Conservation (phyloP, 2,113 vertebrate species). For the Tachuris rubrigastra region DNA sequence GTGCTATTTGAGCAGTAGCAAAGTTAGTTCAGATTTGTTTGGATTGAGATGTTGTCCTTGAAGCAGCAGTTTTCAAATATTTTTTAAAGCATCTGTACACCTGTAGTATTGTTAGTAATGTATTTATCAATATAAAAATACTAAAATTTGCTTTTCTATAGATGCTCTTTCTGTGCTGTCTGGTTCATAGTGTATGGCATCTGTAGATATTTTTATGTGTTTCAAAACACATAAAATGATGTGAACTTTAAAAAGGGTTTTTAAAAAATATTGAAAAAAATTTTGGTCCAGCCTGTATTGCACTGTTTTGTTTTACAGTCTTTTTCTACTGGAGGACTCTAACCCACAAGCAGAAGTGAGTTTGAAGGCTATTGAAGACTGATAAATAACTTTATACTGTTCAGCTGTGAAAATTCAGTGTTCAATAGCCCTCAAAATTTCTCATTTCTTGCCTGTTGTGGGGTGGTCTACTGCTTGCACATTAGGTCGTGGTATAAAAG, state of each 20-base stretch:
- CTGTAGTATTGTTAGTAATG: background rate
- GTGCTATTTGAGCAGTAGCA: background rate
- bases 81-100: background rate
- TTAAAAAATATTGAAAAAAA: background rate
- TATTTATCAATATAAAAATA: background rate
- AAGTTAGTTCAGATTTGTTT: background rate
- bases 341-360: background rate
- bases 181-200: background rate
- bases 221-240: background rate
- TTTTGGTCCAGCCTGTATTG: background rate
- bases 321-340: background rate
- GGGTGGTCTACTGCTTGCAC: constrained; percentile 53
- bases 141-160: background rate
- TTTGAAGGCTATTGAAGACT: constrained; percentile 36
- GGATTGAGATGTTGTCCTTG: background rate
- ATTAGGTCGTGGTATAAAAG: constrained; percentile 48
- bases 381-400: constrained; percentile 53
- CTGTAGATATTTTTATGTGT: background rate
- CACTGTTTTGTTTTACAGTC: background rate
- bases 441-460: constrained; percentile 80
- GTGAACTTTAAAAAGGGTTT: background rate
- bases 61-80: background rate
- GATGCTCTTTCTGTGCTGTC: background rate
- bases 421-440: constrained; percentile 81
- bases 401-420: constrained; percentile 69